Conservation (phyloP, 2,797 vertebrate species). For the Myiotriccus ornatus region DNA sequence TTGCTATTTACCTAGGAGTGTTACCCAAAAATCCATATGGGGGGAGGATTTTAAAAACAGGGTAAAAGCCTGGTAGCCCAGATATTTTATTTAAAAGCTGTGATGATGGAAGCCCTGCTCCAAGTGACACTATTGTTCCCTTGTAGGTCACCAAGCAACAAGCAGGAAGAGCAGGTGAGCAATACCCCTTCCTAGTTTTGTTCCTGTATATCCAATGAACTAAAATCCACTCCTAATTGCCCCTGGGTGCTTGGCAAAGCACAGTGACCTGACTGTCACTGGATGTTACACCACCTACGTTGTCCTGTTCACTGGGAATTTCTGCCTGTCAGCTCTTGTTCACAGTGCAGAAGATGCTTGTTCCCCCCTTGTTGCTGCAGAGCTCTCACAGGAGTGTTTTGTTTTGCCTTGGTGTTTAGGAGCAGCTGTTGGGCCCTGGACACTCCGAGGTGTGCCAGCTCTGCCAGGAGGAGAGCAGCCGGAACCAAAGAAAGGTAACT, state of each 20-base stretch:
- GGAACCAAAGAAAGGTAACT: slow-evolving; percentile 80
- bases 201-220: background rate
- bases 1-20: background rate
- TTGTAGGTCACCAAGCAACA: slow-evolving; percentile 31
- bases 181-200: background rate
- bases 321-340: background rate
- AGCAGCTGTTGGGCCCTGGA: slow-evolving; percentile 63
- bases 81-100: background rate
- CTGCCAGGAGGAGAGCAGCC: slow-evolving; percentile 80
- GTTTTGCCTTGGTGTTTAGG: slow-evolving; percentile 69
- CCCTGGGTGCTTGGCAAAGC: fast-evolving
- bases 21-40: background rate
- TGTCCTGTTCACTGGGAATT: background rate
- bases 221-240: background rate
- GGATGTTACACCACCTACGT: background rate
- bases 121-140: background rate
- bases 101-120: background rate
- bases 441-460: slow-evolving; percentile 77
- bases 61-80: background rate
- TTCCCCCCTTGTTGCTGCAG: background rate
- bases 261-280: background rate
- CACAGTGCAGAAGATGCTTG: background rate
- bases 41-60: background rate
- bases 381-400: background rate
- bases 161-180: slow-evolving; percentile 63